phyloP scores from a whole-genome alignment of 2,888 invertebrate species.

The Eupithecia vulgata region DNA sequence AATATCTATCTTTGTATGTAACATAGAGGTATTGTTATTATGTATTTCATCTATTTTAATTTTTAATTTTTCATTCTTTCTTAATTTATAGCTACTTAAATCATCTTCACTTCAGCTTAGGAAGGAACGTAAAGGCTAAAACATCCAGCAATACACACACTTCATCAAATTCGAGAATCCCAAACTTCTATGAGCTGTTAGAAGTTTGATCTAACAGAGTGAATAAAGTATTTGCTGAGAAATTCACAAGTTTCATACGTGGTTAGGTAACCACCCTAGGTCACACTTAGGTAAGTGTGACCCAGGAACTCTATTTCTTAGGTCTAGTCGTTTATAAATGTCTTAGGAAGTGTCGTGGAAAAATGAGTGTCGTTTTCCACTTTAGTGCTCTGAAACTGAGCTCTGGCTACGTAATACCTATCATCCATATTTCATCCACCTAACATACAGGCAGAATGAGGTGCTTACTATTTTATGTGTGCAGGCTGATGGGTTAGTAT shows the following conservation, averaged over 20 bases:
- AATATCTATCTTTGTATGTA: too few species aligned
- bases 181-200: not conserved
- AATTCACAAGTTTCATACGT: not conserved
- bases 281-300: too few species aligned
- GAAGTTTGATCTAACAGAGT: not conserved
- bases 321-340: not conserved
- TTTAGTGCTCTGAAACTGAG: not conserved
- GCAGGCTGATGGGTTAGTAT: not conserved
- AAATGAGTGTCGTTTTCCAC: constrained; percentile 2
- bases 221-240: not conserved
- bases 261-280: not conserved
- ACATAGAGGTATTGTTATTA: too few species aligned
- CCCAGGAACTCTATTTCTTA: not conserved
- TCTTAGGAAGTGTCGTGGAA: not conserved
- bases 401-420: not conserved
- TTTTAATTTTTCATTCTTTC: too few species aligned
- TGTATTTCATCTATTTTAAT: too few species aligned
- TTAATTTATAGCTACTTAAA: not conserved
- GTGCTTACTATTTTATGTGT: not conserved
- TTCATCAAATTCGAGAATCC: not conserved
- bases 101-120: not conserved
- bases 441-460: not conserved
- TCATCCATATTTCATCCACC: not conserved
- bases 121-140: not conserved
- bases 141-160: not conserved